Conservation (phyloP, 2,888 invertebrate species). For the Heteromurus nitidus region DNA sequence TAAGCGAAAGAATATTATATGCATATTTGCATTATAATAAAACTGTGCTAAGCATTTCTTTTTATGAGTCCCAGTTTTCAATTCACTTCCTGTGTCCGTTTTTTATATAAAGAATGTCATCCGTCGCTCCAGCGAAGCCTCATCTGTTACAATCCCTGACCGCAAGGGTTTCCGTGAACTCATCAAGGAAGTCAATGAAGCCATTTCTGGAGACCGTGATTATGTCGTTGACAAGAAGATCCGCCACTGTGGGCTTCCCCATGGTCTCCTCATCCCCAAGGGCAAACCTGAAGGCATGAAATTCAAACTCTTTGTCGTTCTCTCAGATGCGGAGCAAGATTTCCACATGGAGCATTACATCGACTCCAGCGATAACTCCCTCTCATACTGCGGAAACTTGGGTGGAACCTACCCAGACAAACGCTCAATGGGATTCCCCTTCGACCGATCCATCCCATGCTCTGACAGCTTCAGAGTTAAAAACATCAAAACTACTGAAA, state of each 20-base stretch:
- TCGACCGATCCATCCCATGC: constrained; percentile 81
- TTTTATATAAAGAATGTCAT: constrained; percentile 69
- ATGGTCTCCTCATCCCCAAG: constrained; percentile 83
- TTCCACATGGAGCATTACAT: constrained; percentile 77
- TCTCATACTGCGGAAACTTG: constrained; percentile 78
- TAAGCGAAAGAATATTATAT: background rate
- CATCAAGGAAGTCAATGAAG: constrained; percentile 69
- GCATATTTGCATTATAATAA: background rate
- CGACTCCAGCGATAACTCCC: constrained; percentile 79
- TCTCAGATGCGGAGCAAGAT: constrained; percentile 78
- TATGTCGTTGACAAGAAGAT: constrained; percentile 74
- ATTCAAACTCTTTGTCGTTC: constrained; percentile 80
- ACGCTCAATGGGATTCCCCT: constrained; percentile 84
- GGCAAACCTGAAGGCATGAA: constrained; percentile 82
- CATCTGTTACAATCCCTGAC: constrained; percentile 73
- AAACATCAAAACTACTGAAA: constrained; percentile 71
- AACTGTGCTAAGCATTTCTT: background rate
- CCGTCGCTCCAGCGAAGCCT: constrained; percentile 71
- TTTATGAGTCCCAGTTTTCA: background rate
- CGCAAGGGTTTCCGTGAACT: constrained; percentile 72
- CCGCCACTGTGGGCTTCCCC: constrained; percentile 82
- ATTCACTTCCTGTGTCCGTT: too few species aligned
- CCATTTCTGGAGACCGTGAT: constrained; percentile 68
- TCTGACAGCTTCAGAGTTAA: constrained; percentile 74
- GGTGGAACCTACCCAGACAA: constrained; percentile 78